Evolutionary conservation across 2,113 vertebrate species (phyloP).

Genomic region (Mionectes macconnelli): DNA sequence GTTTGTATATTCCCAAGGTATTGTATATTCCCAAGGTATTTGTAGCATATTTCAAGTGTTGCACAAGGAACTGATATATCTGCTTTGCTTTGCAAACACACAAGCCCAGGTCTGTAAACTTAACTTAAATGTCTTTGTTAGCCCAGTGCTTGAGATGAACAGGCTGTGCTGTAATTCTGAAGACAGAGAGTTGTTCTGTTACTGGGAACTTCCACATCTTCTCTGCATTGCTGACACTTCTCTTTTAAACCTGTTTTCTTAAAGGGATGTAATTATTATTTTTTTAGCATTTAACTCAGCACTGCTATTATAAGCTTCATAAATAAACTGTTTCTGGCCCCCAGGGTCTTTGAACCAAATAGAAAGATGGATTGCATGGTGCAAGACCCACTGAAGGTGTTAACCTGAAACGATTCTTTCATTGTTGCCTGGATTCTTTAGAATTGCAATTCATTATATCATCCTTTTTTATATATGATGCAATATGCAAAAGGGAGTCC

Average conservation of each 20-base stretch:
- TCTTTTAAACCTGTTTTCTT: background rate
- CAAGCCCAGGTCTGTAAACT: background rate
- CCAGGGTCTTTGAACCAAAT: background rate
- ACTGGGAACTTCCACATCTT: background rate
- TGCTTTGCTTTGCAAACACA: background rate
- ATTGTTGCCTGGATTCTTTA: background rate
- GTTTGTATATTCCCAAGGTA: background rate
- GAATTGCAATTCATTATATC: slow-evolving; percentile 4
- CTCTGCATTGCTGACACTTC: background rate
- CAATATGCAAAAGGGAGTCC: slow-evolving; percentile 1
- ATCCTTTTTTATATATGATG: slow-evolving; percentile 26
- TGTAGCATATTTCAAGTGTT: background rate
- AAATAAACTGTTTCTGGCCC: background rate
- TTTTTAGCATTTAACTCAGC: background rate
- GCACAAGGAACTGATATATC: background rate
- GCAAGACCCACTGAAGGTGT: background rate
- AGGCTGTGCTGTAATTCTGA: background rate
- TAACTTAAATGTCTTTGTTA: background rate
- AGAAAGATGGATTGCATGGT: background rate
- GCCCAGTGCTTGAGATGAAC: background rate
- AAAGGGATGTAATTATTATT: background rate
- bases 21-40: background rate
- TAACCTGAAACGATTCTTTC: background rate
- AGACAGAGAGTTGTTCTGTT: background rate
- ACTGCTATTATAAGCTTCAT: background rate